phyloP scores from a whole-genome alignment of 2,113 vertebrate genomes.

The Orycteropus afer region DNA sequence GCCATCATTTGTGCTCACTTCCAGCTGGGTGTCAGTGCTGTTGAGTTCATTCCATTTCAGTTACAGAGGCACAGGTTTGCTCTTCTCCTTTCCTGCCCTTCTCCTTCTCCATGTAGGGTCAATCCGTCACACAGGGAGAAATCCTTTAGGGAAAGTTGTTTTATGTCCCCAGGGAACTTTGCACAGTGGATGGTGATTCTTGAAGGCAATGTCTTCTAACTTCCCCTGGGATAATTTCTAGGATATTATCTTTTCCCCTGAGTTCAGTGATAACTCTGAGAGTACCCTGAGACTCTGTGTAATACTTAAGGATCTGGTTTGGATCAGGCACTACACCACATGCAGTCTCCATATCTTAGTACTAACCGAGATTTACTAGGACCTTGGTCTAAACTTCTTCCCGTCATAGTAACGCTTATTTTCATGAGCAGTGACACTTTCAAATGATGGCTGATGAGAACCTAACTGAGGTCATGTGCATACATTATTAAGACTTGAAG shows the following conservation, averaged over 20 bases:
- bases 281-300: background rate
- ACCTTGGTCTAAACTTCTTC: background rate
- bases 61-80: background rate
- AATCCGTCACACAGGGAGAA: background rate
- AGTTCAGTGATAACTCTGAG: background rate
- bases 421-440: background rate
- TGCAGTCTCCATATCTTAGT: background rate
- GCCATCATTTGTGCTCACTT: no score
- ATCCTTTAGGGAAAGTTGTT: background rate
- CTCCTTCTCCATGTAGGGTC: background rate
- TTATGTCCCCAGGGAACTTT: background rate
- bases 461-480: background rate
- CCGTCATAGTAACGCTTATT: background rate
- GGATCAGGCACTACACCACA: background rate
- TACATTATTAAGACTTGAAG: conserved; percentile 51
- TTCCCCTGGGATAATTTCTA: background rate
- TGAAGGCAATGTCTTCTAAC: background rate
- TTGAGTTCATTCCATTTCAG: background rate
- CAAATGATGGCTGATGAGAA: conserved; percentile 7
- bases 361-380: background rate
- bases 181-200: background rate
- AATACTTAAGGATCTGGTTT: background rate
- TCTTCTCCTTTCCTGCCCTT: background rate
- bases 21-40: background rate
- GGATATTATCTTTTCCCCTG: background rate